phyloP scores from a whole-genome alignment of 2,113 vertebrate genomes.

The Mystacornis crossleyi region DNA sequence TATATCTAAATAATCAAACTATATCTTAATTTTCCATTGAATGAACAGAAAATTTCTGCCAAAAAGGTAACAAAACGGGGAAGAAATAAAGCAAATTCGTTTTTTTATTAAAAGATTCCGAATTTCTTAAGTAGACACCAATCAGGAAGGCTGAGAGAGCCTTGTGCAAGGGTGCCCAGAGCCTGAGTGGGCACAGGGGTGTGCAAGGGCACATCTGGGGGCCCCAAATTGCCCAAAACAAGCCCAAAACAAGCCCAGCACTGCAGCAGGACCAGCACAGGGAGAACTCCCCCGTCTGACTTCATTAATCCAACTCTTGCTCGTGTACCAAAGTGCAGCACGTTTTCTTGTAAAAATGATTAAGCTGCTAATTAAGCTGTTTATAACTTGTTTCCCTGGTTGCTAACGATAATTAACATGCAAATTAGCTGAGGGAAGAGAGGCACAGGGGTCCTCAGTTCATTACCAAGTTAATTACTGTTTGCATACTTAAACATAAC shows the following conservation, averaged over 20 bases:
- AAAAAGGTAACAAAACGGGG: not conserved
- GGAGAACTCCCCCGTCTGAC: constrained; percentile 1
- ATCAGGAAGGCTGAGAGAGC: not conserved
- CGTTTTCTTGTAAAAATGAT: constrained; percentile 85
- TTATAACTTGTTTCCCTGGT: constrained; percentile 84
- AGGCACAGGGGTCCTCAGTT: constrained; percentile 81
- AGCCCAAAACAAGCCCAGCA: not conserved
- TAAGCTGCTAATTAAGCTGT: constrained; percentile 87
- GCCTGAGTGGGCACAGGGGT: not conserved
- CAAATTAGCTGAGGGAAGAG: constrained; percentile 90
- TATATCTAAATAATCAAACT: not conserved
- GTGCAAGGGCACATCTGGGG: not conserved
- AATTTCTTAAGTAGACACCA: not conserved
- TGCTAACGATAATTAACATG: constrained; percentile 97
- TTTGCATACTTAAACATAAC: constrained; percentile 85
- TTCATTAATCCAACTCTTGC: constrained; percentile 74
- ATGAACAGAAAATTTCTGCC: not conserved
- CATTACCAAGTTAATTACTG: constrained; percentile 94
- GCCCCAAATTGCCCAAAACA: not conserved
- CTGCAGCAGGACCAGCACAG: not conserved
- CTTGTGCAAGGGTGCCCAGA: not conserved
- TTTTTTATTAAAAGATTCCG: not conserved
- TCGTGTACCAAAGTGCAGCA: constrained; percentile 71
- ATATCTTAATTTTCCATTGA: not conserved
- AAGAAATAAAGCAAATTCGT: not conserved